Evolutionary conservation across 2,113 vertebrate genomes (phyloP).

Genomic region (Sminthopsis crassicaudata): DNA sequence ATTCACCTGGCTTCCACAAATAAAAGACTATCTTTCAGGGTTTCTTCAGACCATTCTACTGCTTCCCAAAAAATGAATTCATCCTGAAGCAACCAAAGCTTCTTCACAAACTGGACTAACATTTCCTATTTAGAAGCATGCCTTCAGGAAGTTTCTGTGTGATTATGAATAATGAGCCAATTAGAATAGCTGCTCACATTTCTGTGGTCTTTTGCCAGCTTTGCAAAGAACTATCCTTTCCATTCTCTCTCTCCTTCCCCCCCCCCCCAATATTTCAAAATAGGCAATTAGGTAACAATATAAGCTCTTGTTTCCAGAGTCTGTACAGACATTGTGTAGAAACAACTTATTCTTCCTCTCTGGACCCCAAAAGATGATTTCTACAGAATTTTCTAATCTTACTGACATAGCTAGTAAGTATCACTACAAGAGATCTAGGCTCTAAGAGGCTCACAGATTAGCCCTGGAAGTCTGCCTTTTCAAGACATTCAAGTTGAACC

Average conservation of each 20-base stretch:
- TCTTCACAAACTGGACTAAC: constrained; percentile 35
- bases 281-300: background rate
- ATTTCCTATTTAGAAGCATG: constrained; percentile 40
- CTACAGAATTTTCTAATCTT: background rate
- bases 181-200: background rate
- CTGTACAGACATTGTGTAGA: background rate
- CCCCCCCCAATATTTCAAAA: background rate
- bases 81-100: constrained; percentile 44
- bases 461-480: background rate
- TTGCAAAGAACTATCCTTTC: background rate
- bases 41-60: constrained; percentile 49
- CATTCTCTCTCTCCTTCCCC: background rate
- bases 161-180: background rate
- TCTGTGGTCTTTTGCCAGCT: background rate
- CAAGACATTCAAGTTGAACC: background rate
- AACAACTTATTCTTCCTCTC: background rate
- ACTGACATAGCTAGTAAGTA: background rate
- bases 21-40: constrained; percentile 46
- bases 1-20: constrained; percentile 68
- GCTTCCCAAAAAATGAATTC: constrained; percentile 6
- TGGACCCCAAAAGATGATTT: background rate
- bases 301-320: background rate
- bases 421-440: background rate
- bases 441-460: background rate
- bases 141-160: background rate